These are phyloP conservation scores for Ephestia elutella DNA, from an alignment of 1,140 invertebrate genomes.

Conservation along the genomic window DNA sequence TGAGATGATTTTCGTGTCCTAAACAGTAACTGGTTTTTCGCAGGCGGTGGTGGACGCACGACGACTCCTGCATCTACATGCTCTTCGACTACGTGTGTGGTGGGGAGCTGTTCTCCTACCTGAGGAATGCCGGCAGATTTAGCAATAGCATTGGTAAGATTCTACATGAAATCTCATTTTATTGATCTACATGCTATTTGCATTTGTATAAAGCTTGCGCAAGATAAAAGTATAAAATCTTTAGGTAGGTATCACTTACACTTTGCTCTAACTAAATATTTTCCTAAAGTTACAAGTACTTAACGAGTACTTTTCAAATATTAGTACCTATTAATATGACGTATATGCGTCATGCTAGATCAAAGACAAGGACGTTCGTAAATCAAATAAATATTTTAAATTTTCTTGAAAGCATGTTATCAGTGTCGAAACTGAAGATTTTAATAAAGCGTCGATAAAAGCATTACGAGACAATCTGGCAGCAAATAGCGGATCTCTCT, in stretches of 20 bases:
- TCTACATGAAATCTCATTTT: too few relatives aligned
- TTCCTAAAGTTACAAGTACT: too few relatives aligned
- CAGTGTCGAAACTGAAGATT: background rate
- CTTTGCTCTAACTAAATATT: too few relatives aligned
- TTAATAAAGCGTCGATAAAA: background rate
- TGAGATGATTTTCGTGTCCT: background rate
- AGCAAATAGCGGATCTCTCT: background rate
- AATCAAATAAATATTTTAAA: background rate
- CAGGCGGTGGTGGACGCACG: constrained; percentile 93
- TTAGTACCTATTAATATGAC: too few relatives aligned
- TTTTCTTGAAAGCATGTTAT: background rate
- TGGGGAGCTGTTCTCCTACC: constrained; percentile 96
- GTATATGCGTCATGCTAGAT: too few relatives aligned
- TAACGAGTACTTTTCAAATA: too few relatives aligned
- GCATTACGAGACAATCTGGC: background rate
- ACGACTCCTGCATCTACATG: constrained; percentile 92
- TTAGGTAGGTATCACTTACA: too few relatives aligned
- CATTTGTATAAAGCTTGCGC: too few relatives aligned
- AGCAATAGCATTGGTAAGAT: constrained; percentile 84
- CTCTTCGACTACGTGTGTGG: constrained; percentile 96
- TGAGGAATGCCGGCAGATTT: constrained; percentile 94
- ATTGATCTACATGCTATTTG: too few relatives aligned
- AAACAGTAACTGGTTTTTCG: too few relatives aligned
- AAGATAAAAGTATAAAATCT: too few relatives aligned
- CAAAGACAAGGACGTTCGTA: background rate